Percentiles rank a stretch among this genome's conserved stretches.
phyloP scores from a whole-genome alignment of 2,113 vertebrate genomes.

The Prunella fulvescens region DNA sequence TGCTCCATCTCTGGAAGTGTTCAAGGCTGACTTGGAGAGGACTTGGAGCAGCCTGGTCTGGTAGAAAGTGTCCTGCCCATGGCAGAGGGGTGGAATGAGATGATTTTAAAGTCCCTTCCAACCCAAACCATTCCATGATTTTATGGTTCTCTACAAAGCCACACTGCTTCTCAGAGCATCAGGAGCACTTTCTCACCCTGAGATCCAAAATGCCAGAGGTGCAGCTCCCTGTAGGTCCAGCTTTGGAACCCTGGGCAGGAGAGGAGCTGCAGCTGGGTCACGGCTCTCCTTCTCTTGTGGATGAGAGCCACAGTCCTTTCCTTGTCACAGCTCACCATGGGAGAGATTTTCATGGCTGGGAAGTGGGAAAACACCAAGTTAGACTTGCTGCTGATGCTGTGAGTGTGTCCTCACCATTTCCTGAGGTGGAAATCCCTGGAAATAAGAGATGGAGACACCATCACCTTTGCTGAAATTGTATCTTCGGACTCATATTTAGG shows the following conservation, averaged over 20 bases:
- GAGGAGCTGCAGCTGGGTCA: not conserved
- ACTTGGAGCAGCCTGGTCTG: not conserved
- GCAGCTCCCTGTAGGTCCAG: not conserved
- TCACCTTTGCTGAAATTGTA: not conserved
- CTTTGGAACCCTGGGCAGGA: not conserved
- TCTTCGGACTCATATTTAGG: not conserved
- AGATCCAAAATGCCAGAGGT: not conserved
- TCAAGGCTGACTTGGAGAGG: not conserved
- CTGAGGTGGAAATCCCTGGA: not conserved
- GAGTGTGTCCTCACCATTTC: not conserved
- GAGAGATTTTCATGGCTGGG: not conserved
- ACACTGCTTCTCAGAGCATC: not conserved
- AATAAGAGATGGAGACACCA: not conserved
- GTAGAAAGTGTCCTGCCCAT: not conserved
- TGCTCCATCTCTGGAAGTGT: not conserved
- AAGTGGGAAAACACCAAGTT: not conserved
- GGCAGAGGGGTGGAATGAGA: not conserved
- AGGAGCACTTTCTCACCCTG: not conserved
- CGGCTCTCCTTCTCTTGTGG: not conserved
- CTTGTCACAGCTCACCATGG: rapidly evolving
- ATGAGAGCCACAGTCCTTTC: not conserved
- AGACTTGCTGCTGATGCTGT: not conserved
- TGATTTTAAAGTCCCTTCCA: not conserved
- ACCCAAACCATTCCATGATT: not conserved
- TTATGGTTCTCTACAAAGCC: not conserved